Evolutionary conservation across 2,888 invertebrate genomes (phyloP), one percentile per base, ranked within the genome.

Genomic region (Pollenia griseotomentosa): DNA sequence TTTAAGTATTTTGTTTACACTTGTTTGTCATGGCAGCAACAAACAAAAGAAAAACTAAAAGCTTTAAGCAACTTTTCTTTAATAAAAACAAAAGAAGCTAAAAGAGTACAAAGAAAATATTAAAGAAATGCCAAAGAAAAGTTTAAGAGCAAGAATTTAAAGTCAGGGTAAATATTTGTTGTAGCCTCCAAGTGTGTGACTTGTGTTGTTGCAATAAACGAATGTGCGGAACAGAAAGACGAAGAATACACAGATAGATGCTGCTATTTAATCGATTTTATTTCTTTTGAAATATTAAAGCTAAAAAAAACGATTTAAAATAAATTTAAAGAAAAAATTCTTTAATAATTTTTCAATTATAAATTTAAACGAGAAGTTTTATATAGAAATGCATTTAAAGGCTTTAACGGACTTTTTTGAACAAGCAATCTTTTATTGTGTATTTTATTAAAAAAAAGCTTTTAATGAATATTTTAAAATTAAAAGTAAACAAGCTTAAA

Each of bases 1-100:
- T 65, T 65, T 65, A 65, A 65, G 44, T 44, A 65, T 65, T 33
- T 65, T 65, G 63, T 57, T 66, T 66, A 77, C 66, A 77, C 33
- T 55, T 77, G 77, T 66, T 57, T 66, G 16, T 55, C 55, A 16
- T 19, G 12, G 12, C 46, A 46, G 19, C 11, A 40, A 44, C 0
- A 33, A 16, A 48, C 2, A 61, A 40, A 44, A 2, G 40, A 11
- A 48, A 44, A 63, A 74, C 48, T 40, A 46, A 73, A 6, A 66
- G 55, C 73, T 81, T 71, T 51, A 80, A 71, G 70, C 79, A 61
- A 53, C 44, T 70, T 79, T 61, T 59, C 53, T 65, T 53, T 53
- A 78, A 66, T 44, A 55, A 65, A 40, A 42, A 23, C 16, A 57
- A 57, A 55, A 66, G 46, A 66, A 51, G 33, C 51, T 48, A 68